Conservation (phyloP, 2,888 invertebrate genomes). For the Pegoplata infirma region DNA sequence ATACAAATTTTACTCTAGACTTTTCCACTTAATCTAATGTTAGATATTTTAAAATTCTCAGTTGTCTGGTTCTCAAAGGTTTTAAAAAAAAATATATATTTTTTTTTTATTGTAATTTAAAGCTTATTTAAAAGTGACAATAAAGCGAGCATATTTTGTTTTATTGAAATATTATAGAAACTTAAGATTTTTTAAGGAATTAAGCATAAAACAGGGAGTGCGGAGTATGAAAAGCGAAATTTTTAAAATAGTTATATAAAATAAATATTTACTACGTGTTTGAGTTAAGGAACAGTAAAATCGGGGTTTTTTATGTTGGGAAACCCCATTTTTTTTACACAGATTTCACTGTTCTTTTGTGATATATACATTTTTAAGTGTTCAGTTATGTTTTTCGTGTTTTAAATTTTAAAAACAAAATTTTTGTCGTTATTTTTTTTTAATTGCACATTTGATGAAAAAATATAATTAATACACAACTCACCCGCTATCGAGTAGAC, state of each 20-base stretch:
- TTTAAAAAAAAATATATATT: neutral
- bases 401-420: neutral
- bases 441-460: constrained; percentile 43
- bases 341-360: constrained; percentile 32
- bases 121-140: constrained; percentile 17
- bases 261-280: constrained; percentile 12
- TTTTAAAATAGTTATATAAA: neutral
- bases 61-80: no score
- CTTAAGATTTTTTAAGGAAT: neutral
- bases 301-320: neutral
- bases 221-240: constrained; percentile 50
- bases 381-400: constrained; percentile 4
- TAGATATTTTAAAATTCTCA: no score
- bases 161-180: neutral
- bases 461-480: constrained; percentile 67
- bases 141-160: constrained; percentile 19
- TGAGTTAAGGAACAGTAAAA: constrained; percentile 21
- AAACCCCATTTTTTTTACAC: neutral
- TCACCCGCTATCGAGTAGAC: constrained; percentile 79
- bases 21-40: no score
- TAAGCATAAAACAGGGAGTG: constrained; percentile 21
- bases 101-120: constrained; percentile 13
- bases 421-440: neutral
- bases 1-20: no score
- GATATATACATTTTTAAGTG: constrained; percentile 26